phyloP scores from a whole-genome alignment of 2,797 vertebrate species.

The Gastrophryne carolinensis region DNA sequence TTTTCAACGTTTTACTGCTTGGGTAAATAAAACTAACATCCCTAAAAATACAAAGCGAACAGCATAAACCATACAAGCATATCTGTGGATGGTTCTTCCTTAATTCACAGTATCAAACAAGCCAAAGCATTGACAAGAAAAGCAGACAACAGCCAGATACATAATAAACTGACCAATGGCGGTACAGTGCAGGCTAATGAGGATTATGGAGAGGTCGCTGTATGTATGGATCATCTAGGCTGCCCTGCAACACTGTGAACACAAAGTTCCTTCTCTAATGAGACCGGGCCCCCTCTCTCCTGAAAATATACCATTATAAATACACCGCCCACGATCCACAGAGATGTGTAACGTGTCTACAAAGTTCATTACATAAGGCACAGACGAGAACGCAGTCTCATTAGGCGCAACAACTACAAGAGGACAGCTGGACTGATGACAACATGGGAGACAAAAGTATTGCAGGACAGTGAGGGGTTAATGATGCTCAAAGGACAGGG shows the following conservation, averaged over 20 bases:
- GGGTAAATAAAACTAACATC: no score
- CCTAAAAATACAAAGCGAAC: no score
- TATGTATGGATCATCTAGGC: conserved; percentile 27
- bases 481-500: no score
- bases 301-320: conserved; percentile 44
- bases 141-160: background rate
- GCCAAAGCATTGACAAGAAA: no score
- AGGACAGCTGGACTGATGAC: background rate
- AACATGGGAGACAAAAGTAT: background rate
- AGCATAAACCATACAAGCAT: no score
- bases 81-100: no score
- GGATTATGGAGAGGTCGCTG: conserved; percentile 20
- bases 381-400: conserved; percentile 38
- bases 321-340: conserved; percentile 43
- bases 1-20: no score
- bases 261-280: conserved; percentile 34
- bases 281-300: conserved; percentile 29
- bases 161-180: background rate
- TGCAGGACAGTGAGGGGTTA: background rate
- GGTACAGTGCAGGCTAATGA: conserved; percentile 4
- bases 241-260: conserved; percentile 9
- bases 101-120: no score
- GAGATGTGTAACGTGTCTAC: conserved; percentile 42
- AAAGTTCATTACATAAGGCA: conserved; percentile 42
- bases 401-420: conserved; percentile 25